Evolutionary conservation across 2,888 invertebrate species (phyloP).

Genomic region (Dryocosmus kuriphilus): DNA sequence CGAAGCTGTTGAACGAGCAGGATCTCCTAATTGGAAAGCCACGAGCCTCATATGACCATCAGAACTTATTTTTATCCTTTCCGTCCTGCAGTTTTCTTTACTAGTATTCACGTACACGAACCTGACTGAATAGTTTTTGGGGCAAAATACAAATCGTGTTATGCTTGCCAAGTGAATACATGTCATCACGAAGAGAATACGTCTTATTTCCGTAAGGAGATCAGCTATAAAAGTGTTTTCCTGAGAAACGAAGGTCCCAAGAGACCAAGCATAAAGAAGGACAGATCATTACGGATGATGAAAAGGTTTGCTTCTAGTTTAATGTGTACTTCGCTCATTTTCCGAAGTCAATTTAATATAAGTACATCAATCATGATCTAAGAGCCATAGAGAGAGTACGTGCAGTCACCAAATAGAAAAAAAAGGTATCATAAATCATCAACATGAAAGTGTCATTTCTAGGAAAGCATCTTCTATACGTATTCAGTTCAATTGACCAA

Average conservation of each 20-base stretch:
- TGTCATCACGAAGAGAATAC: not conserved
- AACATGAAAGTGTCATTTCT: too few species aligned
- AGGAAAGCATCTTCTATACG: too few species aligned
- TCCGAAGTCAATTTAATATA: not conserved
- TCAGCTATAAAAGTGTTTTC: not conserved
- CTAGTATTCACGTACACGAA: not conserved
- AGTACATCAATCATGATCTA: not conserved
- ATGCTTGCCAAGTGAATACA: too few species aligned
- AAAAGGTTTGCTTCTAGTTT: not conserved
- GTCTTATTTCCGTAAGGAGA: constrained; percentile 13
- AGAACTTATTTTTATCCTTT: not conserved
- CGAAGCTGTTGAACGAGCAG: not conserved
- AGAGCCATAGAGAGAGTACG: too few species aligned
- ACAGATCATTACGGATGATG: constrained; percentile 14
- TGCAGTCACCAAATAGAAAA: too few species aligned
- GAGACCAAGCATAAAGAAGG: not conserved
- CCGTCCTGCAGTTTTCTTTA: not conserved
- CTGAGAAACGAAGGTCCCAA: not conserved
- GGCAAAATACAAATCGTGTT: not conserved
- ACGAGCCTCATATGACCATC: not conserved
- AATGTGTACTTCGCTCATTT: not conserved
- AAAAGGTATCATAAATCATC: too few species aligned
- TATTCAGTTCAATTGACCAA: too few species aligned
- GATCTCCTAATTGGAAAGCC: not conserved
- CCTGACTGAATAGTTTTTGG: not conserved